Conservation (phyloP, 2,888 invertebrate genomes). For the Aelia acuminata region DNA sequence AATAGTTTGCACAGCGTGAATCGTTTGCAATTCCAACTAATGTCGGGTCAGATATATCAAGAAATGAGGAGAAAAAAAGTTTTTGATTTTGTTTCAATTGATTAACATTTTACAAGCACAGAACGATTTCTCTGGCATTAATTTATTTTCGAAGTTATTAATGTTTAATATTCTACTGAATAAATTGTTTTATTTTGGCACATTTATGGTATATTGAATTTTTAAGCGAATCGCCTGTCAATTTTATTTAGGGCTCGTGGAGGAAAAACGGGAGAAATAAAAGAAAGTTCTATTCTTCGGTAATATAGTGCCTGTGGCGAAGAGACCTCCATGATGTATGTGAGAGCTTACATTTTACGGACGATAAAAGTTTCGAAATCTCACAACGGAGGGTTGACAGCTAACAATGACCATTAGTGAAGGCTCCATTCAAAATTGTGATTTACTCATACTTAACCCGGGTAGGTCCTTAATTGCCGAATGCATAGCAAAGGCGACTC, state of each 20-base stretch:
- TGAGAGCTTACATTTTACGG: conserved; percentile 3
- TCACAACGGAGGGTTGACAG: neutral
- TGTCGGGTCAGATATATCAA: no score
- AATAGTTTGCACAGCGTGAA: no score
- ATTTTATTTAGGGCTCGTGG: neutral
- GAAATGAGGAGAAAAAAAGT: no score
- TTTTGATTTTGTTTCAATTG: no score
- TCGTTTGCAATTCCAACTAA: no score
- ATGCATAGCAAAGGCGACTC: neutral
- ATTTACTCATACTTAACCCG: conserved; percentile 13
- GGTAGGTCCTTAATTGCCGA: neutral
- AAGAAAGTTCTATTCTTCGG: neutral
- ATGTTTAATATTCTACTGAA: no score
- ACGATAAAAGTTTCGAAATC: conserved; percentile 15
- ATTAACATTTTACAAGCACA: no score
- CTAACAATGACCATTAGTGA: conserved; percentile 14
- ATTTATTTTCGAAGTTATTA: no score
- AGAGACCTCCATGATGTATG: neutral
- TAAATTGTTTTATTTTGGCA: no score
- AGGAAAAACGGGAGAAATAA: neutral
- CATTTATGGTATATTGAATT: no score
- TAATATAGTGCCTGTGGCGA: neutral
- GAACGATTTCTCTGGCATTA: no score
- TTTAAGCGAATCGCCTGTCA: no score
- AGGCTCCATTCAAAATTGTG: neutral